Percentiles rank a stretch among this genome's conserved stretches.
These are phyloP conservation scores for Uria lomvia DNA, from an alignment of 2,113 vertebrate genomes.

Conservation along the genomic window DNA sequence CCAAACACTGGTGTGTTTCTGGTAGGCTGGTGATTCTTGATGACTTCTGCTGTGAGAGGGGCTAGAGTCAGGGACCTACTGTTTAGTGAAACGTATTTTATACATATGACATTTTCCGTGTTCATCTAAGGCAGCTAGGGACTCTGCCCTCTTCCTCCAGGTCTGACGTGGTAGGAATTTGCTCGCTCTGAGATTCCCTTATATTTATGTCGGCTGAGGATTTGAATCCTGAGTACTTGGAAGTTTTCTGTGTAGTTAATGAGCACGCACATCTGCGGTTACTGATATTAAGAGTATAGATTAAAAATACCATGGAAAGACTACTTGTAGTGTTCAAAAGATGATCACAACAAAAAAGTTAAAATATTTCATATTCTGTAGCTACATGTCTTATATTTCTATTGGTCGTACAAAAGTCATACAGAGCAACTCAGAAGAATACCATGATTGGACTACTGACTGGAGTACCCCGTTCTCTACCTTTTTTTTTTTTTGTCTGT, in stretches of 20 bases:
- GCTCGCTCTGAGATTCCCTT: background rate
- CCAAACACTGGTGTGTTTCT: background rate
- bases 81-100: background rate
- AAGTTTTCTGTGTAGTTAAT: background rate
- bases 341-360: background rate
- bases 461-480: background rate
- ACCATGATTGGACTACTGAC: background rate
- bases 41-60: background rate
- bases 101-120: background rate
- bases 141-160: background rate
- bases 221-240: background rate
- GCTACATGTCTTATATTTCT: background rate
- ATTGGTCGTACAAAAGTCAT: background rate
- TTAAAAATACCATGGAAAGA: background rate
- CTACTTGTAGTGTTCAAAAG: background rate
- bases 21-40: background rate
- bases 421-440: background rate
- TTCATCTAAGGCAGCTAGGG: background rate
- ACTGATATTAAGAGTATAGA: background rate
- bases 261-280: background rate
- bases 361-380: background rate
- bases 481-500: background rate
- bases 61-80: background rate
- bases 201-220: background rate
- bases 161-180: background rate